Conservation (phyloP, 2,888 invertebrate species). For the Mesorhabditis belari region DNA sequence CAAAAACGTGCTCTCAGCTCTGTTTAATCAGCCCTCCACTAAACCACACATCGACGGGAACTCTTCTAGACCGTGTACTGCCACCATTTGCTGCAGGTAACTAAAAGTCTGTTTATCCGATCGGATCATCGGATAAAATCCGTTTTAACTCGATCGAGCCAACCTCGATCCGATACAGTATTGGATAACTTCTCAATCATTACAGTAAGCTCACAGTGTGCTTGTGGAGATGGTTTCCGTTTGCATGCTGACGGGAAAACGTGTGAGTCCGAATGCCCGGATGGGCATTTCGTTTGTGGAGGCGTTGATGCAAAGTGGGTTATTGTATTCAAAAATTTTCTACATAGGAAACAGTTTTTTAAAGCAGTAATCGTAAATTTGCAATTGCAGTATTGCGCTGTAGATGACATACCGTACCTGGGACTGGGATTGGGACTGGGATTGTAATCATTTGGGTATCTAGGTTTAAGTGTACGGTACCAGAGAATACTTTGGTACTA, state of each 20-base stretch:
- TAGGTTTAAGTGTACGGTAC: too few relatives aligned
- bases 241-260: conserved; percentile 31
- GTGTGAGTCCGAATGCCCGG: conserved; percentile 35
- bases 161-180: too few relatives aligned
- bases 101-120: neutral
- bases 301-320: conserved; percentile 40
- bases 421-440: too few relatives aligned
- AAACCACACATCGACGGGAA: neutral
- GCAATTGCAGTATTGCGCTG: too few relatives aligned
- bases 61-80: neutral
- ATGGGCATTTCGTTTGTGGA: conserved; percentile 38
- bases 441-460: too few relatives aligned
- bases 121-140: neutral
- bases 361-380: too few relatives aligned
- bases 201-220: conserved; percentile 16
- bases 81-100: neutral
- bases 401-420: too few relatives aligned
- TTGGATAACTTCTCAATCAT: too few relatives aligned
- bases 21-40: conserved; percentile 68
- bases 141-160: too few relatives aligned
- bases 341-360: too few relatives aligned
- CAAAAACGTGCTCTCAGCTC: conserved; percentile 71
- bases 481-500: too few relatives aligned
- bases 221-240: conserved; percentile 44
- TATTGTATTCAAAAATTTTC: too few relatives aligned